A percentile compares a stretch with the other conserved stretches of the same genome.
Conservation (phyloP, 1,140 invertebrate species). For the Drosophila dunni region DNA sequence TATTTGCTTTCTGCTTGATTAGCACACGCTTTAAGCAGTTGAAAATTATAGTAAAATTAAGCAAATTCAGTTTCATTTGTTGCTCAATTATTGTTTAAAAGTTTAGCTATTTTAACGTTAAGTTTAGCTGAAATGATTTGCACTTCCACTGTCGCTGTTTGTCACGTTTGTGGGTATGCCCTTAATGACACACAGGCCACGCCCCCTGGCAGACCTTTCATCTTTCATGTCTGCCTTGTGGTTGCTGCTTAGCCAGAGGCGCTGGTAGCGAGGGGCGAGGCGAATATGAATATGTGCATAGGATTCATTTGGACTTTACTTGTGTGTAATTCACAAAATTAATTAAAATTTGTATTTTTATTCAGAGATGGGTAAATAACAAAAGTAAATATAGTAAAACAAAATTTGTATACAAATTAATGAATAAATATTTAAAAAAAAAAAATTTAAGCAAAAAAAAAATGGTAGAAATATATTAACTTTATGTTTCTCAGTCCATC, state of each 20-base stretch:
- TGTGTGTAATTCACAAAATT: too few relatives aligned
- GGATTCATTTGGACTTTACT: too few relatives aligned
- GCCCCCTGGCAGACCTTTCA: slow-evolving; percentile 17
- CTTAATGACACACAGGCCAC: slow-evolving; percentile 8
- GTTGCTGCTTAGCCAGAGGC: slow-evolving; percentile 17
- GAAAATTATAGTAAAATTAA: not conserved
- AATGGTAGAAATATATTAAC: too few relatives aligned
- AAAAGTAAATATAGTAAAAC: too few relatives aligned
- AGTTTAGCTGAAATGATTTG: not conserved
- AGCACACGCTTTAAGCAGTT: not conserved
- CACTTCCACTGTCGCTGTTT: not conserved
- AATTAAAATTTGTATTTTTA: too few relatives aligned
- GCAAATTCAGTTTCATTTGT: not conserved
- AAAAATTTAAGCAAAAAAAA: too few relatives aligned
- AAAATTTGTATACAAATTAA: too few relatives aligned
- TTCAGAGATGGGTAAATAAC: too few relatives aligned
- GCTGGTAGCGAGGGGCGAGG: slow-evolving; percentile 4
- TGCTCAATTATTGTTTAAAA: not conserved
- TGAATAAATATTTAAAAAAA: too few relatives aligned
- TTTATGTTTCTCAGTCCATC: too few relatives aligned
- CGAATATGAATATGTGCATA: not conserved
- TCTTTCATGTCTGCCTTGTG: slow-evolving; percentile 38
- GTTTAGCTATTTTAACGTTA: not conserved
- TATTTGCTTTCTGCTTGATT: not conserved
- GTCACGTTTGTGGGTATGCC: slow-evolving; percentile 3